These are phyloP conservation scores for Lycaena phlaeas DNA, from an alignment of 2,888 invertebrate genomes.

Conservation along the genomic window DNA sequence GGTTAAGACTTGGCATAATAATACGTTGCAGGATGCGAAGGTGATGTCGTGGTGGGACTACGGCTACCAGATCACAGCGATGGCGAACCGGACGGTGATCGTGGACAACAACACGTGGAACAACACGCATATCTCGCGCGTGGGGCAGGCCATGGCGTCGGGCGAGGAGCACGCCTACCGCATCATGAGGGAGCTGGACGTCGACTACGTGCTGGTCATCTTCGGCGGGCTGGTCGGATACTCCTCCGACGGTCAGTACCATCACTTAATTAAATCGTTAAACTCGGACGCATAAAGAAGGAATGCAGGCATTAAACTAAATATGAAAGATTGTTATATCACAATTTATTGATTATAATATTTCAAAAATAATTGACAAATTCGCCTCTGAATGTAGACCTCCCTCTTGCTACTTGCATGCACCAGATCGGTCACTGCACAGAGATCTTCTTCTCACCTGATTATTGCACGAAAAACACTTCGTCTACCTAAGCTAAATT, in stretches of 20 bases:
- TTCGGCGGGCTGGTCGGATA: constrained; percentile 99
- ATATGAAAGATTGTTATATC: background rate
- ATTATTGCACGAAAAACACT: no score
- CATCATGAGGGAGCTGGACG: constrained; percentile 97
- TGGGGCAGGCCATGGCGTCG: constrained; percentile 99
- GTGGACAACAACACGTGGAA: constrained; percentile 99
- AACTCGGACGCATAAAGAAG: background rate
- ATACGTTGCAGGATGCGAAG: constrained; percentile 93
- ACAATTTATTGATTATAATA: background rate
- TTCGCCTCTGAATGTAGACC: no score
- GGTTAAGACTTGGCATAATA: no score
- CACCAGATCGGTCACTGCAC: no score
- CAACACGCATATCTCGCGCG: constrained; percentile 98
- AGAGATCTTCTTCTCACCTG: no score
- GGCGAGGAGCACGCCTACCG: constrained; percentile 97
- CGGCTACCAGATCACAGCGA: constrained; percentile 98
- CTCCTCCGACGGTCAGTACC: constrained; percentile 91
- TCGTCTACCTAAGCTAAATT: no score
- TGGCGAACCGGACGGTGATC: constrained; percentile 98
- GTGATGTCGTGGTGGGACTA: constrained; percentile 99
- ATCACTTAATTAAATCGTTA: background rate
- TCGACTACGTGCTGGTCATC: constrained; percentile 97
- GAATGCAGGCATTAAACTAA: background rate
- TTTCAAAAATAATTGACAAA: no score
- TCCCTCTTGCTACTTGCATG: no score